Evolutionary conservation across 2,888 invertebrate species (phyloP).

Genomic region (Pachymerium ferrugineum): DNA sequence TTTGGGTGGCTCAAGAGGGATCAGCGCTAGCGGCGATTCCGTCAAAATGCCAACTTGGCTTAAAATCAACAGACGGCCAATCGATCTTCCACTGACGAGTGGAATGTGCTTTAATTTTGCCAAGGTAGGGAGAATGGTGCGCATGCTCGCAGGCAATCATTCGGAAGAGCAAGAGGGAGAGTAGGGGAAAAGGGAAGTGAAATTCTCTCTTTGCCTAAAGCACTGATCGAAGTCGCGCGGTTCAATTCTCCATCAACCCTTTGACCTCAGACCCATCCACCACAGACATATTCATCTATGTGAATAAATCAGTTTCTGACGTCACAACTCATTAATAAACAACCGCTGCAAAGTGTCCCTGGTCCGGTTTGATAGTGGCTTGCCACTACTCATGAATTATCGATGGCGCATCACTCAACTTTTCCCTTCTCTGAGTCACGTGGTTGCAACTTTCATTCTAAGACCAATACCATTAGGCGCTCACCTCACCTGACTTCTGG

Average conservation of each 20-base stretch:
- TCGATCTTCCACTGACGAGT: conserved; percentile 17
- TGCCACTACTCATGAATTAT: conserved; percentile 3
- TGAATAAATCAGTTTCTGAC: too few species aligned
- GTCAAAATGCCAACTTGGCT: conserved; percentile 11
- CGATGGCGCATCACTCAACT: conserved; percentile 10
- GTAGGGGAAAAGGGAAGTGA: too few species aligned
- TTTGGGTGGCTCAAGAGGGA: conserved; percentile 6
- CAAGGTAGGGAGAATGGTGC: background rate
- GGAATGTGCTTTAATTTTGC: conserved; percentile 13
- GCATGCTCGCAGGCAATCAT: conserved; percentile 23
- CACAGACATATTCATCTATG: too few species aligned
- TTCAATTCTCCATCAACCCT: conserved; percentile 3
- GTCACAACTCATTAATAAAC: background rate
- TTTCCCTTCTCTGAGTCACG: too few species aligned
- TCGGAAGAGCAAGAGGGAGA: too few species aligned
- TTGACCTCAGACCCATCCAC: too few species aligned
- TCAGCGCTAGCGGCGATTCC: conserved; percentile 20
- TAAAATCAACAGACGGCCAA: conserved; percentile 19
- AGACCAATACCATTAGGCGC: conserved; percentile 3
- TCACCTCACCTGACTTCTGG: background rate
- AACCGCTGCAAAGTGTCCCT: background rate
- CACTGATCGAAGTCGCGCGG: background rate
- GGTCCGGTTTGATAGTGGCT: background rate
- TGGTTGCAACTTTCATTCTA: background rate
- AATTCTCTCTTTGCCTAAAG: conserved; percentile 21